Base-by-base conservation (phyloP, 2,113 vertebrate genomes). In the Probosciger aterrimus region DNA sequence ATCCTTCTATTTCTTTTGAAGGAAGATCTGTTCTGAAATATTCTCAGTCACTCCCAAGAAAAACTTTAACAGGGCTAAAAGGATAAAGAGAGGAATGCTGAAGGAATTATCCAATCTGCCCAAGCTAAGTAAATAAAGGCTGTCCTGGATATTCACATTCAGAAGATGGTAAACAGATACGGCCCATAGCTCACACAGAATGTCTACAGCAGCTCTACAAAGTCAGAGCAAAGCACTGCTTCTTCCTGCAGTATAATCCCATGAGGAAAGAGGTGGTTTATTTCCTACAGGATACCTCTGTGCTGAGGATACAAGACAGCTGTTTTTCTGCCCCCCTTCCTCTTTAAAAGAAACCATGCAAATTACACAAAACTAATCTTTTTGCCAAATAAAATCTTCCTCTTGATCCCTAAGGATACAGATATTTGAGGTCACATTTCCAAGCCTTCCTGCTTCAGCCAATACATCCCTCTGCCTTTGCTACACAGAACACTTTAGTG, bases 51-150 rank as follows among this genome's bases (percentile, higher is more conserved):
- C 77, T 95, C 86, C 83, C 87, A 93, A 82, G 46, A 82, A 91
- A 92, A 96, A 87, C 63, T 92, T 93, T 62, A 68, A 17, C 22
- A 14, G 28, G 49, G 37, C 69, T 89, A 62, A 94, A 90, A 82
- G 53, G 57, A 94, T 83, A 78, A 95, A 86, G 35, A 53, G 24
- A 83, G 44, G 57, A 81, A 86, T 37, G 44, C 55, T 18, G n/a
- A 59, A 86, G 39, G 65, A 90, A 89, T 89, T 37, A 83, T 25
- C 50, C 43, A 60, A 35, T 50, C 30, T 71, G 49, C 28, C 55
- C 59, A 92, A 74, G 47, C 43, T 88, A 62, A 92, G 43, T 31
- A 93, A 87, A 92, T 73, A 93, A 82, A 94, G 52, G 62, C 82
- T 73, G 33, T 28, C 33, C 30, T 47, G 71, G 59, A 39, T 19